Conservation (phyloP, 2,888 invertebrate genomes). For the Sarcophaga variegata region DNA sequence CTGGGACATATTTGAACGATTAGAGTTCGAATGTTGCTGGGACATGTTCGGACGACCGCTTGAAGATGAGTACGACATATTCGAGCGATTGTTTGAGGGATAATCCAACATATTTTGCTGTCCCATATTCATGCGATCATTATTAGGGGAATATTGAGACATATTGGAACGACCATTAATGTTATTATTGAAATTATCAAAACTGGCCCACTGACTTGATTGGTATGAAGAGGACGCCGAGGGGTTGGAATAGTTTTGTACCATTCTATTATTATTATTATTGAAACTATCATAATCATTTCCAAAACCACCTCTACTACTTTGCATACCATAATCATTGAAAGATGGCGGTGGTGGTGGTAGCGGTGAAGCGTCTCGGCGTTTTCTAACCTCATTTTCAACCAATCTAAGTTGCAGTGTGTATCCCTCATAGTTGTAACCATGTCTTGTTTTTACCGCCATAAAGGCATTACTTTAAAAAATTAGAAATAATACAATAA, state of each 20-base stretch:
- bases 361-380: constrained; percentile 42
- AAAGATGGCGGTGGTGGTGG: constrained; percentile 47
- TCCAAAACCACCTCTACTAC: not conserved
- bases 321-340: constrained; percentile 26
- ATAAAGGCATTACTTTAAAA: constrained; percentile 57
- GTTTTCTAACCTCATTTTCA: constrained; percentile 63
- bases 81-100: constrained; percentile 12
- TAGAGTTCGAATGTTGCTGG: constrained; percentile 24
- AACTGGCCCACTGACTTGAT: constrained; percentile 29
- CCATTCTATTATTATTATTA: constrained; percentile 16
- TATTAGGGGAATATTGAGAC: not conserved
- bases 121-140: not conserved
- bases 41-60: constrained; percentile 13
- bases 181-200: not conserved
- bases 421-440: constrained; percentile 62
- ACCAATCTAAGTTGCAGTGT: constrained; percentile 55
- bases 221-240: constrained; percentile 1
- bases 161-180: not conserved
- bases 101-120: constrained; percentile 35
- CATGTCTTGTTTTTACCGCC: constrained; percentile 56
- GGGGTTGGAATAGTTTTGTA: not conserved
- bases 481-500: not conserved
- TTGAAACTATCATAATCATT: constrained; percentile 23
- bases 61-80: not conserved
- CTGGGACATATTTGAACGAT: constrained; percentile 21